These are phyloP conservation scores for Podargus strigoides DNA, from an alignment of 2,797 vertebrate genomes.

Conservation along the genomic window DNA sequence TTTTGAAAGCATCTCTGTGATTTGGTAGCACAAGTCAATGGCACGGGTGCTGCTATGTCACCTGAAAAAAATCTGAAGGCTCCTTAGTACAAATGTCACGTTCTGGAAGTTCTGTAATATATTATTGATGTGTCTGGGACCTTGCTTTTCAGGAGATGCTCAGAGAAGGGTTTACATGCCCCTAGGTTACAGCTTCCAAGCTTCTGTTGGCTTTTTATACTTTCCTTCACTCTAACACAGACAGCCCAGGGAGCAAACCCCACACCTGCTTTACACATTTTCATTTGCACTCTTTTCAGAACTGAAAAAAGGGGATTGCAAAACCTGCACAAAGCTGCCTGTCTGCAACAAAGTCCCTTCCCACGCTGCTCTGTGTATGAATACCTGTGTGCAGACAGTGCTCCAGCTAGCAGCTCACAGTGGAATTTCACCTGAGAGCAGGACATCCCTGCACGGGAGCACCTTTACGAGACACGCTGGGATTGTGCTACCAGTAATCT, in stretches of 20 bases:
- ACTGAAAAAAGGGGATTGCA: background rate
- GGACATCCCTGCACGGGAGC: background rate
- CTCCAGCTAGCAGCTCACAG: background rate
- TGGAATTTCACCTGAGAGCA: background rate
- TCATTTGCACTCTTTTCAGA: background rate
- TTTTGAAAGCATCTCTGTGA: background rate
- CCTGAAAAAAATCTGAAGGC: background rate
- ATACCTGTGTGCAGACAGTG: background rate
- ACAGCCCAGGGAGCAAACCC: background rate
- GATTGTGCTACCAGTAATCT: background rate
- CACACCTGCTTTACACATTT: background rate
- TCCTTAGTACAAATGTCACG: background rate
- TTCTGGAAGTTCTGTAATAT: background rate
- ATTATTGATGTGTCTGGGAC: background rate
- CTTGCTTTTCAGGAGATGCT: background rate
- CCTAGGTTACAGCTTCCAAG: background rate
- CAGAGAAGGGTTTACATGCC: background rate
- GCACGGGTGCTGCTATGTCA: background rate
- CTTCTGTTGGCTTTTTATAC: background rate
- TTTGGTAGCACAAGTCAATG: background rate
- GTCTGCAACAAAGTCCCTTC: background rate
- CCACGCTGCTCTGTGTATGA: rapidly evolving
- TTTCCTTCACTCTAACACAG: background rate
- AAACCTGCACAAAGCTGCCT: background rate
- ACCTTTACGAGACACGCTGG: rapidly evolving